These are phyloP conservation scores for Drosophila sordidula DNA, from an alignment of 2,888 invertebrate species.

Conservation along the genomic window DNA sequence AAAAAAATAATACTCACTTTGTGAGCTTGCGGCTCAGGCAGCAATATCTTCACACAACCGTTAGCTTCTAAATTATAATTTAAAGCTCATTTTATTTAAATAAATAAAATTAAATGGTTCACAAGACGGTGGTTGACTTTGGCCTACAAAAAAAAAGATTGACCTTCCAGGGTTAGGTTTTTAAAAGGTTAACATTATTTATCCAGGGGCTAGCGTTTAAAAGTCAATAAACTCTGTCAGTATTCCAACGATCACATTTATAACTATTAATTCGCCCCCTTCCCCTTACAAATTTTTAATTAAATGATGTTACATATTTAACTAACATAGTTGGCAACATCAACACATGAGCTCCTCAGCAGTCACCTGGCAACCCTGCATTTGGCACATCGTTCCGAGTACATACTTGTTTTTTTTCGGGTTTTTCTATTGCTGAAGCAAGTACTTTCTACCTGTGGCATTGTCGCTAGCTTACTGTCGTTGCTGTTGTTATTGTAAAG, in stretches of 20 bases:
- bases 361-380: constrained; percentile 25
- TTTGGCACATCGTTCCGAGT: constrained; percentile 1
- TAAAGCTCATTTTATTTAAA: too few relatives aligned
- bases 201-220: not conserved
- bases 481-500: constrained; percentile 32
- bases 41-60: too few relatives aligned
- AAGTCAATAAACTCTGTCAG: not conserved
- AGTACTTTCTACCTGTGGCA: constrained; percentile 44
- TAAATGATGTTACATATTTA: constrained; percentile 14
- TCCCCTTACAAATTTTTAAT: not conserved
- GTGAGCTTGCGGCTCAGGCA: too few relatives aligned
- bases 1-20: too few relatives aligned
- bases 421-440: constrained; percentile 4
- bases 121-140: too few relatives aligned
- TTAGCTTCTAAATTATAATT: too few relatives aligned
- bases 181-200: not conserved
- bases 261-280: constrained; percentile 2
- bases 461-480: constrained; percentile 26
- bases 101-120: too few relatives aligned
- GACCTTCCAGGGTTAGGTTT: too few relatives aligned
- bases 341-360: not conserved
- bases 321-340: constrained; percentile 4
- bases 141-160: too few relatives aligned
- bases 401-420: not conserved
- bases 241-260: not conserved